These are phyloP conservation scores for Achatina immaculata DNA, from an alignment of 1,140 invertebrate genomes.

Conservation along the genomic window DNA sequence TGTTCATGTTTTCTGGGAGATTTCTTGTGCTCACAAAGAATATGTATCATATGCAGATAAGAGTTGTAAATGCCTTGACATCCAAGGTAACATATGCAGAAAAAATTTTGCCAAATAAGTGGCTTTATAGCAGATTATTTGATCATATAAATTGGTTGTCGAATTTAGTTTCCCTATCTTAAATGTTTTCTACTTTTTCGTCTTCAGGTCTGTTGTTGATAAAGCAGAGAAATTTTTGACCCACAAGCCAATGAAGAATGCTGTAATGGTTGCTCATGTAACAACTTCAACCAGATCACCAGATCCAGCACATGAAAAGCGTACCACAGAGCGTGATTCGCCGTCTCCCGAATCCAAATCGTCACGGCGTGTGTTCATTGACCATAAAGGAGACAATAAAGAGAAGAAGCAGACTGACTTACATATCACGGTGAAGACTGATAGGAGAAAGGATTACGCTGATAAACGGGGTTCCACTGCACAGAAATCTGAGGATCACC, in stretches of 20 bases:
- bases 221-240: constrained; percentile 60
- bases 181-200: background rate
- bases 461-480: background rate
- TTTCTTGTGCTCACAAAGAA: too few species aligned
- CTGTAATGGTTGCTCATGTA: constrained; percentile 41
- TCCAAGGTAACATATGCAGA: too few species aligned
- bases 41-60: too few species aligned
- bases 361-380: constrained; percentile 42
- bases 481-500: background rate
- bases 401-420: constrained; percentile 42
- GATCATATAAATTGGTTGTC: too few species aligned
- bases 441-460: constrained; percentile 3
- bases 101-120: too few species aligned
- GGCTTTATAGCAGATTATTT: too few species aligned
- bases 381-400: constrained; percentile 45
- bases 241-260: constrained; percentile 53
- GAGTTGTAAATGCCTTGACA: too few species aligned
- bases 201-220: constrained; percentile 60
- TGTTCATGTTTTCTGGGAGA: too few species aligned
- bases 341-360: constrained; percentile 23
- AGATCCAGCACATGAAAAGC: constrained; percentile 24
- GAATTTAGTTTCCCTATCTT: too few species aligned
- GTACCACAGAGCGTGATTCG: background rate
- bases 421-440: constrained; percentile 49
- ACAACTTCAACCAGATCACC: constrained; percentile 35